Evolutionary conservation across 2,113 vertebrate species (phyloP).

Genomic region (Pteropus alecto): DNA sequence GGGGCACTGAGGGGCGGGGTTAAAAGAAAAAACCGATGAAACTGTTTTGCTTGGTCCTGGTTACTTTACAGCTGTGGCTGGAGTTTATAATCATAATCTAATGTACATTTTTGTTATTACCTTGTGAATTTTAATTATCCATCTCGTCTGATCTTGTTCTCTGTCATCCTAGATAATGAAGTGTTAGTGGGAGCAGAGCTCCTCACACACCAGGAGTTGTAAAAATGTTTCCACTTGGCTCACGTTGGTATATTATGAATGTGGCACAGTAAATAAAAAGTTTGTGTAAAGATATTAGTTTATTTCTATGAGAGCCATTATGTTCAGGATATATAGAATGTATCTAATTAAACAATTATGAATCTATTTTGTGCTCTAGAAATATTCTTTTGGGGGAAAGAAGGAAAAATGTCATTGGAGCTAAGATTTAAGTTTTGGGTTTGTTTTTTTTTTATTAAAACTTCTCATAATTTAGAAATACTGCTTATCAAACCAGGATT

Average conservation of each 20-base stretch:
- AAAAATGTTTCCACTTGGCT: slow-evolving; percentile 62
- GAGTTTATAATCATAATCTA: not conserved
- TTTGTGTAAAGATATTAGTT: slow-evolving; percentile 66
- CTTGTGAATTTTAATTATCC: slow-evolving; percentile 45
- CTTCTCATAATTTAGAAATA: not conserved
- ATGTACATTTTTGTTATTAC: slow-evolving; percentile 30
- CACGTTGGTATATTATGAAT: slow-evolving; percentile 23
- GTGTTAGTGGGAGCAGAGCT: slow-evolving; percentile 12
- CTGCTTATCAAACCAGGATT: not conserved
- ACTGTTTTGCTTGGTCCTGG: not conserved
- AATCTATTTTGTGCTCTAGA: slow-evolving; percentile 65
- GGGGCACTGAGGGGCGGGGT: not conserved
- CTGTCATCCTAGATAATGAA: slow-evolving; percentile 47
- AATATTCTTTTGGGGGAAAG: slow-evolving; percentile 62
- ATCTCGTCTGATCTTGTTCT: slow-evolving; percentile 50
- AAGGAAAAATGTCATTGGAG: not conserved
- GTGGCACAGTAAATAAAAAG: slow-evolving; percentile 62
- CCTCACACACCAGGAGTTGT: not conserved
- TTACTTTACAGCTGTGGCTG: not conserved
- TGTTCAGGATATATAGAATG: slow-evolving; percentile 67
- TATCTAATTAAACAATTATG: slow-evolving; percentile 72
- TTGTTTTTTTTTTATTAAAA: not conserved
- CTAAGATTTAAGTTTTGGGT: not conserved
- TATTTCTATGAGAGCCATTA: slow-evolving; percentile 67
- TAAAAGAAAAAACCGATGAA: not conserved